A percentile compares a stretch with the other conserved stretches of the same genome.
Conservation (phyloP, 1,140 invertebrate species). For the Drosophila ananassae region DNA sequence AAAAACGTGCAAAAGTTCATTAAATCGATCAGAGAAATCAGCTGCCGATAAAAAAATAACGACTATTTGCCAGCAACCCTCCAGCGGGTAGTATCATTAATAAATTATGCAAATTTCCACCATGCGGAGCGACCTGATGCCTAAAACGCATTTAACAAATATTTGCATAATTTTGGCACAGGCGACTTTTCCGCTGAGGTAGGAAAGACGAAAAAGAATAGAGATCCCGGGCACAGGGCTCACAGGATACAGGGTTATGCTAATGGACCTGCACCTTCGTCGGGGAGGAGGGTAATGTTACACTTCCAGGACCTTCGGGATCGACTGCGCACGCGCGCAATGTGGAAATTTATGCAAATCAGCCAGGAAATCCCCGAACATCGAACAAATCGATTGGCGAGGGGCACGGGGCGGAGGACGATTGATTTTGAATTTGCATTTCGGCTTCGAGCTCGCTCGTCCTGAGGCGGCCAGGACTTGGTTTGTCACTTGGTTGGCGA, state of each 20-base stretch:
- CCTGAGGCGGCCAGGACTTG: conserved; percentile 20
- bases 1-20: conserved; percentile 59
- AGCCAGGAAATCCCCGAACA: conserved; percentile 41
- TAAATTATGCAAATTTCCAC: conserved; percentile 73
- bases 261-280: conserved; percentile 71
- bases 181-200: conserved; percentile 55
- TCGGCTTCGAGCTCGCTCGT: neutral
- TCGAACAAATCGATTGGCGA: conserved; percentile 62
- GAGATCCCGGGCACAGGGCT: neutral
- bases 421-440: conserved; percentile 54
- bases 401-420: conserved; percentile 22
- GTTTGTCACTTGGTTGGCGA: conserved; percentile 62
- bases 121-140: conserved; percentile 58
- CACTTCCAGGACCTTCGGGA: conserved; percentile 12
- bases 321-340: conserved; percentile 65
- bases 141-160: conserved; percentile 75
- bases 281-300: conserved; percentile 40
- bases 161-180: conserved; percentile 82
- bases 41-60: conserved; percentile 68
- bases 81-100: conserved; percentile 27
- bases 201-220: neutral
- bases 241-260: conserved; percentile 67
- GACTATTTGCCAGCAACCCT: conserved; percentile 55
- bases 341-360: conserved; percentile 73
- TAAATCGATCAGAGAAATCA: conserved; percentile 57